Evolutionary conservation across 1,140 invertebrate species (phyloP).

Genomic region (Anoplophora glabripennis): DNA sequence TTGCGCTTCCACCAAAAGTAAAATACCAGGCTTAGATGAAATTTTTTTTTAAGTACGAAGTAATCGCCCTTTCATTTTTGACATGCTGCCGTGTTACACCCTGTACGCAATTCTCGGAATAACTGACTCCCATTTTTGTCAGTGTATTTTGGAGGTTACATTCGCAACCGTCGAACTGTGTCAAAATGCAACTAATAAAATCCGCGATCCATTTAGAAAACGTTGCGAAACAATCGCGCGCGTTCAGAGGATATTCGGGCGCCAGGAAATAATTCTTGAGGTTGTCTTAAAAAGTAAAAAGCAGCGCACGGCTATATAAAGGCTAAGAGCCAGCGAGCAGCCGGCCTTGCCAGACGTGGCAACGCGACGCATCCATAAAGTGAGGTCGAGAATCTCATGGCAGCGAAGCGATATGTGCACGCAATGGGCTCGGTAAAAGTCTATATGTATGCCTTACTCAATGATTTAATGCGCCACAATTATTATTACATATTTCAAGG

Average conservation of each 20-base stretch:
- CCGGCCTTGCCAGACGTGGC: slow-evolving; percentile 7
- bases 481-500: slow-evolving; percentile 5
- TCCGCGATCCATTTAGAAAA: too few relatives aligned
- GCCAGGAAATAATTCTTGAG: slow-evolving; percentile 8
- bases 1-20: too few relatives aligned
- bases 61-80: too few relatives aligned
- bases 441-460: not conserved
- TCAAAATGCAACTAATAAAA: too few relatives aligned
- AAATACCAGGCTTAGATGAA: too few relatives aligned
- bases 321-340: not conserved
- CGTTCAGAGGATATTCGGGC: not conserved
- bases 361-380: slow-evolving; percentile 9
- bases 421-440: slow-evolving; percentile 7
- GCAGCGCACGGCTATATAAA: slow-evolving; percentile 1
- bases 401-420: slow-evolving; percentile 3
- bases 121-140: too few relatives aligned
- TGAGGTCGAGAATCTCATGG: slow-evolving; percentile 9
- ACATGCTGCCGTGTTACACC: too few relatives aligned
- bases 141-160: too few relatives aligned
- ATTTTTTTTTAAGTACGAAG: too few relatives aligned
- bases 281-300: slow-evolving; percentile 7
- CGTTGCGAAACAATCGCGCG: too few relatives aligned
- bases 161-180: too few relatives aligned
- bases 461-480: slow-evolving; percentile 5
- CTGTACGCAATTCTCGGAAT: too few relatives aligned